Evolutionary conservation across 2,888 invertebrate species (phyloP), one percentile per base, ranked within the genome.

Genomic region (Gortyna flavago): DNA sequence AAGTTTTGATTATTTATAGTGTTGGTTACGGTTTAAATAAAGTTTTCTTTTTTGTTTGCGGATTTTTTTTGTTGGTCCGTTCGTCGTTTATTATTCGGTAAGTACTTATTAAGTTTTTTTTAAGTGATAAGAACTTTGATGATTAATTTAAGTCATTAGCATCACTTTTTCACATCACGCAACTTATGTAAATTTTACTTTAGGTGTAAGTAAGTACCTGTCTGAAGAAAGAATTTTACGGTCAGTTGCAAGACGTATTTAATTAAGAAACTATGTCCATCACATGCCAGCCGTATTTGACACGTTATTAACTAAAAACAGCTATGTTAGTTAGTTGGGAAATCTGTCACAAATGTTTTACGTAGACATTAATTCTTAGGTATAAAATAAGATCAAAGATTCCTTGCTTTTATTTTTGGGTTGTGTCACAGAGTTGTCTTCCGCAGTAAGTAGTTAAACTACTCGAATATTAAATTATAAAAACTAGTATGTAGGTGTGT

Each of bases 261-360:
- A 89, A 91, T 90, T 90, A 90, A 88, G 85, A 88, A 86, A 85
- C 85, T 79, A 86, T 87, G 89, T 90, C 87, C 83, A 89, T 90
- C 89, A 89, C 87, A 44, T 69, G 88, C 76, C 84, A 82, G 84
- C 85, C 79, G 78, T 90, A 84, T 89, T 89, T 88, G 88, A 84
- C 83, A 83, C 84, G 83, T 77, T 83, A 67, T 73, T 67, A 74
- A 79, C 71, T 75, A 79, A 80, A 83, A 83, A 85, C 73, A 72
- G 57, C 64, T 65, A 16, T 66, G n/a, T 67, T 38, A 18, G 29
- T 51, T 68, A 18, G 67, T 71, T 54, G n/a, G 48, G 35, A 51
- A 74, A 79, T 77, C 32, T 66, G 77, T 77, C 61, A 75, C 65
- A 68, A 76, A 79, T 69, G 59, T 79, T 74, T 74, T 54, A 67